These are phyloP conservation scores for Lasioglossum vierecki DNA, from an alignment of 2,888 invertebrate genomes.

Conservation along the genomic window DNA sequence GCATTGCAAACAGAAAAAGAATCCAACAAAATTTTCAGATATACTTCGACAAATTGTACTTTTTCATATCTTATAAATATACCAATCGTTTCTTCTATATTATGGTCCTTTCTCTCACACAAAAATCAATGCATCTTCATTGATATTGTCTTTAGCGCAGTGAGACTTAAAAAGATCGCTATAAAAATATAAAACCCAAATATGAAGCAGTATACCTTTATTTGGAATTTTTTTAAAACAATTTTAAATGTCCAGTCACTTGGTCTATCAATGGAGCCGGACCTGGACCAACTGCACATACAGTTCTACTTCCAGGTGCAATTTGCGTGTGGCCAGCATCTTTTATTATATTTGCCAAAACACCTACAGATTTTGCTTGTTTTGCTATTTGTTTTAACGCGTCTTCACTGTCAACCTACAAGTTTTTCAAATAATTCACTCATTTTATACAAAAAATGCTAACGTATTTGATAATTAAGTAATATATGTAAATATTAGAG, in stretches of 20 bases:
- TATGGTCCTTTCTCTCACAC: slow-evolving; percentile 20
- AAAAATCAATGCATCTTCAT: slow-evolving; percentile 12
- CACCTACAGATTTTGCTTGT: slow-evolving; percentile 88
- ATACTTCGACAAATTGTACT: slow-evolving; percentile 26
- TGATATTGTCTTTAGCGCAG: neutral
- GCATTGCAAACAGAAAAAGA: slow-evolving; percentile 26
- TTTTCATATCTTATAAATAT: slow-evolving; percentile 40
- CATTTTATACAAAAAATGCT: neutral
- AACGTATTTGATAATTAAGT: slow-evolving; percentile 6
- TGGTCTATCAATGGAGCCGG: slow-evolving; percentile 90
- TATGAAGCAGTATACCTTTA: slow-evolving; percentile 53
- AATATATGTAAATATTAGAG: neutral
- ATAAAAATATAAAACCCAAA: slow-evolving; percentile 36
- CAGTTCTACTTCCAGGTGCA: slow-evolving; percentile 94
- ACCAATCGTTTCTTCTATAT: slow-evolving; percentile 35
- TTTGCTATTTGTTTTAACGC: slow-evolving; percentile 89
- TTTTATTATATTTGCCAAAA: slow-evolving; percentile 90
- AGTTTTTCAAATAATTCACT: slow-evolving; percentile 25
- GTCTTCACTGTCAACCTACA: slow-evolving; percentile 89
- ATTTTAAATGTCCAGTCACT: slow-evolving; percentile 94
- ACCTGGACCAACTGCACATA: slow-evolving; percentile 97
- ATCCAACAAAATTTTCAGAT: slow-evolving; percentile 28
- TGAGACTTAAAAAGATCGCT: neutral
- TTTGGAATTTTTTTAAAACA: slow-evolving; percentile 86
- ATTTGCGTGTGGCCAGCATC: slow-evolving; percentile 98